These are phyloP conservation scores for Chrysodeixis includens DNA, from an alignment of 2,888 invertebrate species.

Conservation along the genomic window DNA sequence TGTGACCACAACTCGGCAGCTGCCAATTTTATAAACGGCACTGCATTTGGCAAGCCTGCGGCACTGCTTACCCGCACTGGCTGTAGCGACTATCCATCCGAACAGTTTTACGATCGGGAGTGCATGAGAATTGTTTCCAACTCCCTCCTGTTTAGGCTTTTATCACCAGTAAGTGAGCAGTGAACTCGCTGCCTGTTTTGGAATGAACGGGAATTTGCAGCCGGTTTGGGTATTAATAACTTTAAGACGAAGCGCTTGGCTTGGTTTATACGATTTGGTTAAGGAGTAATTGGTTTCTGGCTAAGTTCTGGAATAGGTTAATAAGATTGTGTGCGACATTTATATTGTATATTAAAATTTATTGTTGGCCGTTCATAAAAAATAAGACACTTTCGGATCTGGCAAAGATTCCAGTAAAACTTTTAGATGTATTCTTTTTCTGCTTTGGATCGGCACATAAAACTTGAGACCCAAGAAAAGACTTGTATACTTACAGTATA, in stretches of 20 bases:
- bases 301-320: slow-evolving; percentile 9
- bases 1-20: slow-evolving; percentile 40
- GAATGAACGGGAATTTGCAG: slow-evolving; percentile 12
- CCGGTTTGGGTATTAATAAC: neutral
- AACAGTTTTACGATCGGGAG: slow-evolving; percentile 45
- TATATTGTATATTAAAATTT: slow-evolving; percentile 14
- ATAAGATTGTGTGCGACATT: slow-evolving; percentile 21
- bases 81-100: slow-evolving; percentile 31
- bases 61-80: slow-evolving; percentile 18
- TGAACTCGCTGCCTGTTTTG: slow-evolving; percentile 13
- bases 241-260: neutral
- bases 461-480: too few relatives aligned
- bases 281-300: neutral
- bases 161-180: slow-evolving; percentile 36
- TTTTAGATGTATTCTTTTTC: too few relatives aligned
- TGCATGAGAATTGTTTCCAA: slow-evolving; percentile 41
- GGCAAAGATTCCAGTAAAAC: too few relatives aligned
- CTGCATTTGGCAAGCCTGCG: slow-evolving; percentile 51
- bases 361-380: too few relatives aligned
- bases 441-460: too few relatives aligned
- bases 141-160: slow-evolving; percentile 41
- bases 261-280: neutral
- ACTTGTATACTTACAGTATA: too few relatives aligned
- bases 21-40: slow-evolving; percentile 57
- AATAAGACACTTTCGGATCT: too few relatives aligned